Evolutionary conservation across 2,888 invertebrate genomes (phyloP).

Genomic region (Plemyria rubiginata): DNA sequence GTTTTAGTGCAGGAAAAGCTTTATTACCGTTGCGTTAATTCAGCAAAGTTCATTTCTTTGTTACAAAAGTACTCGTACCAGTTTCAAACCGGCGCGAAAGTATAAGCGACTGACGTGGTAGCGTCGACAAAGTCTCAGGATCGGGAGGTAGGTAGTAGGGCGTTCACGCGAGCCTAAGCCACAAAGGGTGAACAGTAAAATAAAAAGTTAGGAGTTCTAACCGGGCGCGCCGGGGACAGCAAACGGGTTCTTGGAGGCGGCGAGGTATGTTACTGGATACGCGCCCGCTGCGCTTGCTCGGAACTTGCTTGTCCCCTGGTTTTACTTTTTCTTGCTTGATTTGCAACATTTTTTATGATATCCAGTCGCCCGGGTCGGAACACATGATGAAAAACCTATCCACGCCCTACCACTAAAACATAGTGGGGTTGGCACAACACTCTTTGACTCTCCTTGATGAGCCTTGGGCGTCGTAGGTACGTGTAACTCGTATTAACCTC

Average conservation of each 20-base stretch:
- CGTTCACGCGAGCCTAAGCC: slow-evolving; percentile 78
- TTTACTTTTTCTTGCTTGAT: not conserved
- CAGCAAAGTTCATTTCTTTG: slow-evolving; percentile 34
- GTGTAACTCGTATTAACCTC: no score
- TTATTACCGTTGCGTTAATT: not conserved
- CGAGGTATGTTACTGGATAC: slow-evolving; percentile 59
- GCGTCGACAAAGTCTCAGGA: slow-evolving; percentile 44
- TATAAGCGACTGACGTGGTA: slow-evolving; percentile 55
- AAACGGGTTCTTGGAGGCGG: slow-evolving; percentile 74
- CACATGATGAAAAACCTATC: no score
- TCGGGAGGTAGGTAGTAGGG: slow-evolving; percentile 66
- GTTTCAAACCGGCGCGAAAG: slow-evolving; percentile 58
- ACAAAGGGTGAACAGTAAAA: slow-evolving; percentile 79
- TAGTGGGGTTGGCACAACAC: no score
- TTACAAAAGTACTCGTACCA: slow-evolving; percentile 30
- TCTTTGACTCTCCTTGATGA: not conserved
- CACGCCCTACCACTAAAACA: no score
- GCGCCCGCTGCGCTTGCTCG: not conserved
- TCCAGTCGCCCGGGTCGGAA: no score
- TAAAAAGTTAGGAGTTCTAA: slow-evolving; percentile 83
- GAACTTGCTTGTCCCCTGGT: not conserved
- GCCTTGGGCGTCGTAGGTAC: no score
- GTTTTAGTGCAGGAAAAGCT: not conserved
- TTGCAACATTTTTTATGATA: not conserved
- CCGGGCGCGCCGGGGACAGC: slow-evolving; percentile 76